phyloP scores from a whole-genome alignment of 2,113 vertebrate genomes.

The Alexandromys fortis region DNA sequence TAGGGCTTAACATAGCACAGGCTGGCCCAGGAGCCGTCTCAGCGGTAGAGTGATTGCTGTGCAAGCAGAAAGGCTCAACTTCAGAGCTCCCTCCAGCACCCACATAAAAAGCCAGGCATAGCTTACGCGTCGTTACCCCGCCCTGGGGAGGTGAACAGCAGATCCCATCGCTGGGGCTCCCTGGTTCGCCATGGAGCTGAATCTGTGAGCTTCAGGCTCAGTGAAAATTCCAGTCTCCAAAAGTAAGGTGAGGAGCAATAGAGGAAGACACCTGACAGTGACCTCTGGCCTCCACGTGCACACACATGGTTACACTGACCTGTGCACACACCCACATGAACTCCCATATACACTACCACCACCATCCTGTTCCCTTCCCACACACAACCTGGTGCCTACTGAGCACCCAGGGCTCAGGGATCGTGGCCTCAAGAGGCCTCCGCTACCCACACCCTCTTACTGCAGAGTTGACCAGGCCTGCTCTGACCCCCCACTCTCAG shows the following conservation, averaged over 20 bases:
- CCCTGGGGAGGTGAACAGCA: too few species aligned
- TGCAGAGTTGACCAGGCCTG: fast-evolving
- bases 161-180: background rate
- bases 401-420: too few species aligned
- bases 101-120: background rate
- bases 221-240: background rate
- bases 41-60: background rate
- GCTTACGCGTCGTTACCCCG: too few species aligned
- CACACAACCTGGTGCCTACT: fast-evolving
- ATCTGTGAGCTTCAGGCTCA: background rate
- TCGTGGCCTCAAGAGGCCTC: fast-evolving
- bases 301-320: background rate
- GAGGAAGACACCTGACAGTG: background rate
- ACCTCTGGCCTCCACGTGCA: background rate
- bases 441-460: fast-evolving
- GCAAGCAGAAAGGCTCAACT: background rate
- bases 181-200: background rate
- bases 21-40: background rate
- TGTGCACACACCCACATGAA: background rate
- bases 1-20: background rate
- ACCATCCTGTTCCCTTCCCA: background rate
- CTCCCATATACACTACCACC: background rate
- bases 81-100: background rate
- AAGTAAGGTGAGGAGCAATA: background rate
- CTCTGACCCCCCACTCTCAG: background rate